Conservation (phyloP, 1,140 invertebrate genomes). For the Musca vetustissima region DNA sequence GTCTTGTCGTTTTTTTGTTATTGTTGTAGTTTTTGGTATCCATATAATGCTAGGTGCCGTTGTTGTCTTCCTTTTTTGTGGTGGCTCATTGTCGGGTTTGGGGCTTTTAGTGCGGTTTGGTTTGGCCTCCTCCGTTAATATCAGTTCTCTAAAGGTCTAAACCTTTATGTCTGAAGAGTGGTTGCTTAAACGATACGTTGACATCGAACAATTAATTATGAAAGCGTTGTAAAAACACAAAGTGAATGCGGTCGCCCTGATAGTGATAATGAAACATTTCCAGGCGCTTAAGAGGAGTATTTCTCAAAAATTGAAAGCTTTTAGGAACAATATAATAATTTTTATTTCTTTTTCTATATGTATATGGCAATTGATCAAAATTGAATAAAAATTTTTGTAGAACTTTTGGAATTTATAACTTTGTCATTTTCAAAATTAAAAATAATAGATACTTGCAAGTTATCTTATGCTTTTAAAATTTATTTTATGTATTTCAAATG, state of each 20-base stretch:
- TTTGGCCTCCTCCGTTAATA: neutral
- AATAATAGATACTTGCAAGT: no score
- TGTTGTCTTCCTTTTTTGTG: neutral
- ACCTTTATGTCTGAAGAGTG: slow-evolving; percentile 1
- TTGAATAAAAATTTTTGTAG: no score
- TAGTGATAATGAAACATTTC: slow-evolving; percentile 15
- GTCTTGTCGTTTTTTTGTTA: no score
- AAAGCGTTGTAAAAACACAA: slow-evolving; percentile 21
- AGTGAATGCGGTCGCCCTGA: slow-evolving; percentile 9
- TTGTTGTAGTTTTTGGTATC: no score
- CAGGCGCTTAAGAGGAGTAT: neutral
- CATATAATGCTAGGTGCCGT: neutral
- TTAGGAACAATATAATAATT: no score
- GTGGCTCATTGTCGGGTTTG: neutral
- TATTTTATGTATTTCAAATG: no score
- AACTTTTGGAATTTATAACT: no score
- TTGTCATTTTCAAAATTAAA: no score
- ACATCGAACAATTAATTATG: slow-evolving; percentile 24
- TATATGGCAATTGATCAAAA: no score
- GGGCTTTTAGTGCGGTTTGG: neutral
- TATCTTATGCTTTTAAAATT: no score
- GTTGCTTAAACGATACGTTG: slow-evolving; percentile 16
- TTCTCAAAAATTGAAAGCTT: slow-evolving; percentile 1
- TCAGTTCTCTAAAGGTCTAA: neutral
- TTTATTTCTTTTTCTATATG: no score